Evolutionary conservation across 1,140 invertebrate genomes (phyloP), one percentile per base, ranked within the genome.

Genomic region (Matsumurasca onukii): DNA sequence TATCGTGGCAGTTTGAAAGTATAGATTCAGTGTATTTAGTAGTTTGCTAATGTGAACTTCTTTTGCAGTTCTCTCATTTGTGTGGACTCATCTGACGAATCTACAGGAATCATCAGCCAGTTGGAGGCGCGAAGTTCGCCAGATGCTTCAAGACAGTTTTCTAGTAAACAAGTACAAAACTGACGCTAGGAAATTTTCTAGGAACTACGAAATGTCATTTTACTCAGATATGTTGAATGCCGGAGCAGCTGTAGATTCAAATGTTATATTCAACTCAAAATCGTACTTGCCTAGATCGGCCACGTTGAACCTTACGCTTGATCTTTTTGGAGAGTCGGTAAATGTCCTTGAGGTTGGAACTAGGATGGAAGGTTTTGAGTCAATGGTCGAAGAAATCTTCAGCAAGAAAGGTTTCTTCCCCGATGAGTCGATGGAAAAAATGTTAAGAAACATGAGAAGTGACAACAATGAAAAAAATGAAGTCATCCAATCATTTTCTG

Each of bases 31-130:
- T n/a, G n/a, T n/a, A n/a, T n/a, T n/a, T n/a, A n/a, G n/a, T n/a
- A n/a, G n/a, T n/a, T n/a, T n/a, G n/a, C n/a, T n/a, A n/a, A n/a
- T n/a, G n/a, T n/a, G n/a, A n/a, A n/a, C n/a, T n/a, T 68, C 48
- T 66, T 17, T 81, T 81, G 27, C 76, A 93, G 94, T 95, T 66
- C 92, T 93, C 3, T 94, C 94, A 17, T 98, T 94, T 78, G 89
- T 98, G 12, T 95, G 91, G 92, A 94, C 91, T 34, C 93, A 97
- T 77, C 80, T 97, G 48, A 90, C 85, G 68, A 96, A 95, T 79
- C 77, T 96, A 2, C 31, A 65, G 49, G 89, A 92, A 70, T 93
- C 92, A 0, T 89, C 91, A 0, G 86, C 92, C 1, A 93, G 93
- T 0, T 89, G 89, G 3, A 86, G 89, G 73, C 85, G 92, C 17